A percentile compares a stretch with the other conserved stretches of the same genome.
phyloP scores from a whole-genome alignment of 1,140 invertebrate genomes.

The Berghia stephanieae region DNA sequence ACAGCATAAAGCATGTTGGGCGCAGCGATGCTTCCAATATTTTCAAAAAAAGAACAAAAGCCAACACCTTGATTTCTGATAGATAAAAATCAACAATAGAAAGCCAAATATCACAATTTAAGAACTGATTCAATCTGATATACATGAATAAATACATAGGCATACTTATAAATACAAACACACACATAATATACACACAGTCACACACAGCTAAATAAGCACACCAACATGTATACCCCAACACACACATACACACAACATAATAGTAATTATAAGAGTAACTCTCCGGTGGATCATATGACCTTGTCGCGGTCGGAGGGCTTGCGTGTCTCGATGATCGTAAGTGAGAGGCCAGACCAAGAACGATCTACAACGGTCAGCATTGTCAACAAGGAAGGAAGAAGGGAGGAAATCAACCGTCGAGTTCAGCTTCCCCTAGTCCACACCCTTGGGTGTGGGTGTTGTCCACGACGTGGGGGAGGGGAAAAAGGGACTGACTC shows the following conservation, averaged over 20 bases:
- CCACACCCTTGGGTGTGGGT: too few relatives aligned
- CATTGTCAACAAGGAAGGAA: too few relatives aligned
- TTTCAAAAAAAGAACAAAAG: conserved; percentile 59
- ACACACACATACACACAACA: neutral
- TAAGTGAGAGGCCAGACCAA: too few relatives aligned
- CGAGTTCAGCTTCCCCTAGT: too few relatives aligned
- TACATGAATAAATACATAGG: neutral
- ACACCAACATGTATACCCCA: neutral
- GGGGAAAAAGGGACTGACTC: too few relatives aligned
- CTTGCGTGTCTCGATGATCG: too few relatives aligned
- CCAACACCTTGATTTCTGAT: conserved; percentile 54
- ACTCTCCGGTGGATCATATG: too few relatives aligned
- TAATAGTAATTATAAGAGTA: neutral
- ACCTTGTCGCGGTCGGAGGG: too few relatives aligned
- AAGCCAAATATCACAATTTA: neutral
- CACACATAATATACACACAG: neutral
- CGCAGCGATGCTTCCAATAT: conserved; percentile 54
- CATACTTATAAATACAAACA: neutral
- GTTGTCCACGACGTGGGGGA: too few relatives aligned
- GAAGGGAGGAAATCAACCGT: too few relatives aligned
- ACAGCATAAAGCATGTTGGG: conserved; percentile 57
- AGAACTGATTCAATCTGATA: neutral
- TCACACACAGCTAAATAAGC: neutral
- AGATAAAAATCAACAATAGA: neutral
- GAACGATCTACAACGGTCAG: too few relatives aligned